Evolutionary conservation across 2,113 vertebrate species (phyloP).

Genomic region (Hipposideros armiger): DNA sequence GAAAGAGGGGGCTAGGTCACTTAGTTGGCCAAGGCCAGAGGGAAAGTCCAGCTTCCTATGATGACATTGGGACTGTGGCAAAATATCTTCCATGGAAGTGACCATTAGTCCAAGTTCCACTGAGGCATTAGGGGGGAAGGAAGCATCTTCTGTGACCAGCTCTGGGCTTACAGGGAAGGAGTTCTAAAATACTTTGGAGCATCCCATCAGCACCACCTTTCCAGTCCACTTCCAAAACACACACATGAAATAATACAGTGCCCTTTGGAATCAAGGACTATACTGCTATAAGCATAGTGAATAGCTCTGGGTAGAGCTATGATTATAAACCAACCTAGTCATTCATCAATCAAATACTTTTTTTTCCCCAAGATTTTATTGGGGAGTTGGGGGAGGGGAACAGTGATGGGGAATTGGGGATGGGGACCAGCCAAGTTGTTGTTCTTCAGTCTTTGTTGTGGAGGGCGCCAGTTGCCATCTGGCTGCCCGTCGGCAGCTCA

Average conservation of each 20-base stretch:
- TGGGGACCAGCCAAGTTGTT: no score
- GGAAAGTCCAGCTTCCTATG: slow-evolving; percentile 74
- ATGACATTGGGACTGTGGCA: background rate
- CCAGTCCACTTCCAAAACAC: background rate
- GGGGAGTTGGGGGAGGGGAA: no score
- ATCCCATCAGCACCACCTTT: background rate
- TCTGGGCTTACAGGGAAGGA: background rate
- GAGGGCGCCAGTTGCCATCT: no score
- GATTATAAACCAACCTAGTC: background rate
- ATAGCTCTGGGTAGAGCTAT: background rate
- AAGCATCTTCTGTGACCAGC: background rate
- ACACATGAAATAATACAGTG: background rate
- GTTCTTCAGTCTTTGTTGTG: no score
- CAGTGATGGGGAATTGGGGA: no score
- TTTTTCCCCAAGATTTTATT: no score
- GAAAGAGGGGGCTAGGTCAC: background rate
- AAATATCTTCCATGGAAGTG: background rate
- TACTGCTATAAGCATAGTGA: background rate
- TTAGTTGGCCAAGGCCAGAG: slow-evolving; percentile 64
- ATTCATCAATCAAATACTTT: background rate
- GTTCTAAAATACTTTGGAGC: background rate
- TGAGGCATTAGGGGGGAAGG: background rate
- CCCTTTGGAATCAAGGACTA: background rate
- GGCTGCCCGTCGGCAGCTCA: no score
- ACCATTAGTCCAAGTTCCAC: background rate